These are phyloP conservation scores for Ictalurus furcatus DNA, from an alignment of 2,113 vertebrate genomes.

Conservation along the genomic window DNA sequence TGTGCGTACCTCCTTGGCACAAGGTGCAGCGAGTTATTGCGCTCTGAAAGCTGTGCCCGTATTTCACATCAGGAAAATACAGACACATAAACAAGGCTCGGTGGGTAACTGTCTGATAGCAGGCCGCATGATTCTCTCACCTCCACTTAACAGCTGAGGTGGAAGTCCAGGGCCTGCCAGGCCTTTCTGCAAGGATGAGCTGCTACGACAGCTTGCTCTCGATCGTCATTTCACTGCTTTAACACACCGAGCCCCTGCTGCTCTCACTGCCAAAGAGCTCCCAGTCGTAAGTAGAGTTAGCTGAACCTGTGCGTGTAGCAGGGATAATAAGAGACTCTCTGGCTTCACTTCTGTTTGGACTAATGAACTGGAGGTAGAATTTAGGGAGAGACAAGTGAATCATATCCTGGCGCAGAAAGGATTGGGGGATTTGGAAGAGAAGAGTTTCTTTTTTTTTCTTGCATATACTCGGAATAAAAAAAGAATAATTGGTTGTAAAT, in stretches of 20 bases:
- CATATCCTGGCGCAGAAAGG: background rate
- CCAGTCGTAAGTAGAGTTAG: slow-evolving; percentile 60
- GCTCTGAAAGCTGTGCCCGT: slow-evolving; percentile 56
- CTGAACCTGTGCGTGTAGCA: slow-evolving; percentile 35
- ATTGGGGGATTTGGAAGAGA: background rate
- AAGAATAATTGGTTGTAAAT: background rate
- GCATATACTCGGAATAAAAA: background rate
- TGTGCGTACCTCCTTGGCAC: slow-evolving; percentile 35
- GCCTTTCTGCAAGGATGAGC: slow-evolving; percentile 58
- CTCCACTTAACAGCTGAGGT: slow-evolving; percentile 59
- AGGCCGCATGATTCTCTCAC: slow-evolving; percentile 51
- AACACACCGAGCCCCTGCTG: slow-evolving; percentile 55
- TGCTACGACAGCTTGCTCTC: slow-evolving; percentile 61
- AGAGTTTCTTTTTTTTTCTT: background rate
- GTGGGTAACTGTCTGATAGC: slow-evolving; percentile 56
- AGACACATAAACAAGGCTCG: slow-evolving; percentile 46
- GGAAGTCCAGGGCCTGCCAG: slow-evolving; percentile 57
- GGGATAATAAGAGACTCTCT: slow-evolving; percentile 31
- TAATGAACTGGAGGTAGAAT: slow-evolving; percentile 29
- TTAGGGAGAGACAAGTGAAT: slow-evolving; percentile 11
- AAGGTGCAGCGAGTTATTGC: slow-evolving; percentile 52
- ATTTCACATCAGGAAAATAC: slow-evolving; percentile 52
- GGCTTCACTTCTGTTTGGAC: slow-evolving; percentile 16
- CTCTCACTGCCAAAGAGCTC: slow-evolving; percentile 46
- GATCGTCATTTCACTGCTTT: slow-evolving; percentile 63